Conservation (phyloP, 2,113 vertebrate species). For the Canis aureus region DNA sequence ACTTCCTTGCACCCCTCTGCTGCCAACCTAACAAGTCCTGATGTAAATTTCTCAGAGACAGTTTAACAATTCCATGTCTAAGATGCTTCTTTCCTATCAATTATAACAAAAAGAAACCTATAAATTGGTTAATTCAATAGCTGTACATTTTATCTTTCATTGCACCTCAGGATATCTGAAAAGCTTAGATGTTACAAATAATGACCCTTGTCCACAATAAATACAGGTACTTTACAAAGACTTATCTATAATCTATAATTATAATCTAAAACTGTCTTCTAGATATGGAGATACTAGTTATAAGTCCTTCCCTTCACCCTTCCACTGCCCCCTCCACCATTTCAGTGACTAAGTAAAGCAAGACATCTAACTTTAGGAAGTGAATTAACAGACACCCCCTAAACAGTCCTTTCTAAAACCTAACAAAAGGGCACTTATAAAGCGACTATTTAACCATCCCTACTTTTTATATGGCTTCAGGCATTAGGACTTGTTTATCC, state of each 20-base stretch:
- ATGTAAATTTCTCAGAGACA: not conserved
- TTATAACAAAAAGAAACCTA: not conserved
- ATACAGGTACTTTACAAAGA: constrained; percentile 38
- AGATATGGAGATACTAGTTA: not conserved
- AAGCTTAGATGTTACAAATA: constrained; percentile 17
- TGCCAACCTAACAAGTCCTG: not conserved
- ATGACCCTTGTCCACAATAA: constrained; percentile 14
- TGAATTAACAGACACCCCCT: not conserved
- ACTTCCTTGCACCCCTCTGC: not conserved
- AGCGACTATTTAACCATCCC: not conserved
- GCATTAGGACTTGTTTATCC: constrained; percentile 9
- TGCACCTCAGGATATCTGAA: not conserved
- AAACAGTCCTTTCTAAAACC: constrained; percentile 38
- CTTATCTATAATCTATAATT: not conserved
- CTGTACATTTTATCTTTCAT: constrained; percentile 2
- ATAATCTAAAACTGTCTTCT: not conserved
- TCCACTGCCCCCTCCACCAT: not conserved
- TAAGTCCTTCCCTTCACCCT: not conserved
- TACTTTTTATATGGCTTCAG: constrained; percentile 11
- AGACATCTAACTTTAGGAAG: not conserved
- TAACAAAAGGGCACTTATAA: not conserved
- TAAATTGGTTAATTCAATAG: not conserved
- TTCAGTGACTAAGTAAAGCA: not conserved
- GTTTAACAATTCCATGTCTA: not conserved
- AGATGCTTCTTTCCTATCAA: not conserved